phyloP scores from a whole-genome alignment of 2,888 invertebrate genomes.

The Poecilus cupreus region DNA sequence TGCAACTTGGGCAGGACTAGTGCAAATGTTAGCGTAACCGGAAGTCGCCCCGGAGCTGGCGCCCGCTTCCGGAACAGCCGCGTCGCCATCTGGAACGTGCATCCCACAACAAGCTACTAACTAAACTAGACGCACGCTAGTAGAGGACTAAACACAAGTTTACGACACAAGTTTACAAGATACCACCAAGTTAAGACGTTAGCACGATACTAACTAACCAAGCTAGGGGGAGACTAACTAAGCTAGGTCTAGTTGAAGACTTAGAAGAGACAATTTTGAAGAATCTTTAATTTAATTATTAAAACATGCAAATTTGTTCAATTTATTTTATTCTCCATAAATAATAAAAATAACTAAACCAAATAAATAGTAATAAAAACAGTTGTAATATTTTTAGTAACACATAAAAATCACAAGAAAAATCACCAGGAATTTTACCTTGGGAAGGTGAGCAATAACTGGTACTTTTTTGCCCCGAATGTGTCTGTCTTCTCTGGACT shows the following conservation, averaged over 20 bases:
- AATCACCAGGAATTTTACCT: conserved; percentile 56
- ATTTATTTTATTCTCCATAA: background rate
- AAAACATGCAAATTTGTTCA: background rate
- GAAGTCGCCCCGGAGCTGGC: conserved; percentile 13
- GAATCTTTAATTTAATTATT: too few species aligned
- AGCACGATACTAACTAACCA: background rate
- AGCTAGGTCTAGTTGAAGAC: too few species aligned
- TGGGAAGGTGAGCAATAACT: conserved; percentile 63
- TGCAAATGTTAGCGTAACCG: conserved; percentile 56
- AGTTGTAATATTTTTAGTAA: background rate
- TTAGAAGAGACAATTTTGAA: too few species aligned
- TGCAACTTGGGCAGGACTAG: conserved; percentile 16
- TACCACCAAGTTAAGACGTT: background rate
- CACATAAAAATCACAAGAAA: background rate
- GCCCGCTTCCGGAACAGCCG: background rate
- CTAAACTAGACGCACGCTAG: background rate
- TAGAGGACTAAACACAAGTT: background rate
- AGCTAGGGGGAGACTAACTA: too few species aligned
- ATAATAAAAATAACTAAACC: background rate
- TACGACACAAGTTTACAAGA: background rate
- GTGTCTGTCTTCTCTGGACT: conserved; percentile 77
- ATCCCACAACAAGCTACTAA: conserved; percentile 24
- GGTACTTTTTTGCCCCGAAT: conserved; percentile 72
- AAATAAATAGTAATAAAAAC: background rate
- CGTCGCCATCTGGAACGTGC: conserved; percentile 47